Conservation (phyloP, 2,113 vertebrate species). For the Rhabdornis inornatus region DNA sequence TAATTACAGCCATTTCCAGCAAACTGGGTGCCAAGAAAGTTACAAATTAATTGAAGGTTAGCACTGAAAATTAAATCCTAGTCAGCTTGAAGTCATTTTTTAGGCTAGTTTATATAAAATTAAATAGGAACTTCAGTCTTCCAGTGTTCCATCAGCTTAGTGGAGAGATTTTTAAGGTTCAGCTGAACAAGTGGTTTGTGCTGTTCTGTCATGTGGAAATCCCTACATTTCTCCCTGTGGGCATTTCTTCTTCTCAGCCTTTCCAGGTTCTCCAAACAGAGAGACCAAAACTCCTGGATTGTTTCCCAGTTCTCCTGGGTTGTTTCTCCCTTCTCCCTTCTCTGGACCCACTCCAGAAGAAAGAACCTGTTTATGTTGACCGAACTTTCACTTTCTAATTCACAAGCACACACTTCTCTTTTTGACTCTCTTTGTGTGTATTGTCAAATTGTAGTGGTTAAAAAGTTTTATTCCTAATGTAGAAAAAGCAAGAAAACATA, state of each 20-base stretch:
- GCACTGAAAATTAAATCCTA: slow-evolving; percentile 79
- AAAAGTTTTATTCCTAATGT: neutral
- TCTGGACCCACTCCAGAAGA: neutral
- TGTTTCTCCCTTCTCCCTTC: no score
- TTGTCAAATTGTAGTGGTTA: neutral
- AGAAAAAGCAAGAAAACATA: neutral
- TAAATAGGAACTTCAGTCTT: slow-evolving; percentile 64
- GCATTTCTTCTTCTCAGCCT: neutral
- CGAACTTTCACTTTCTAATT: neutral
- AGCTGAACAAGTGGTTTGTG: slow-evolving; percentile 59
- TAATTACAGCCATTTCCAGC: slow-evolving; percentile 78
- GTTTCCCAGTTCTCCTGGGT: neutral
- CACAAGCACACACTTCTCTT: neutral
- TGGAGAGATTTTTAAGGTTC: slow-evolving; percentile 58
- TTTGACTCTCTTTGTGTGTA: neutral
- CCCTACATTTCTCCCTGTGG: neutral
- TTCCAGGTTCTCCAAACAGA: neutral
- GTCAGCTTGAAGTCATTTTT: slow-evolving; percentile 75
- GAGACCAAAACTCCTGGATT: neutral
- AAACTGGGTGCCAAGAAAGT: slow-evolving; percentile 78
- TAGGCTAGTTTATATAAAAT: slow-evolving; percentile 69
- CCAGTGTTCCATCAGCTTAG: slow-evolving; percentile 31
- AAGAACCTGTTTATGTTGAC: neutral
- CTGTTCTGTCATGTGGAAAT: neutral
- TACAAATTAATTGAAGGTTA: slow-evolving; percentile 85